Evolutionary conservation across 2,888 invertebrate genomes (phyloP), one percentile per base, ranked within the genome.

Genomic region (Lypha dubia): DNA sequence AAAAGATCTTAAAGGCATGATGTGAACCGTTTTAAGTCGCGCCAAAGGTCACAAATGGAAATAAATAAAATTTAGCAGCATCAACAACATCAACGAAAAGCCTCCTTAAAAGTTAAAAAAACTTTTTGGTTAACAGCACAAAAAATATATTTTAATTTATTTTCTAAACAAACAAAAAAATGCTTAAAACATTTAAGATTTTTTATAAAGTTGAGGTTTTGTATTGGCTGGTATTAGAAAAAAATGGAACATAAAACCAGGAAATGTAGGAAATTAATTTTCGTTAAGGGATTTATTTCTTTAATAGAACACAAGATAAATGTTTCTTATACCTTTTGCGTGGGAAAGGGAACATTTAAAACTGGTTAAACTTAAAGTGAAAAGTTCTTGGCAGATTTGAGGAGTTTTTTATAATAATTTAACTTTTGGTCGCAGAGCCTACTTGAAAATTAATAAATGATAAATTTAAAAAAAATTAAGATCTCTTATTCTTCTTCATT

Each of bases 21-120:
- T 84, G 81, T 74, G 81, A 84, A 84, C 84, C 84, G 84, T 81
- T 84, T 81, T 53, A 84, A 84, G 84, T 81, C 81, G 84, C 84
- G 81, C 77, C 84, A 84, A 84, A 84, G 84, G 84, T 84, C 84
- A 84, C 79, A 79, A 84, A 84, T 74, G 81, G 74, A 74, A 73
- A 76, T 20, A 20, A 70, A 58, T 32, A 68, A 32, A 74, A 38
- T 20, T 24, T 35, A 41, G 49, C 1, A 35, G 15, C 44, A 51
- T n/a, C 7, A 56, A 20, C 11, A 46, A 58, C n/a, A n/a, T n/a
- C n/a, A n/a, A n/a, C n/a, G 7, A 63, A 75, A 28, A 49, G 32
- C 44, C 41, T 35, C 11, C 49, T 62, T 70, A n/a, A 62, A 63
- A 68, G n/a, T 28, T 28, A 35, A 28, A 68, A 70, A 44, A 74